A percentile compares a stretch with the other conserved stretches of the same genome.
Conservation (phyloP, 2,797 vertebrate species). For the Pelodytes ibericus region DNA sequence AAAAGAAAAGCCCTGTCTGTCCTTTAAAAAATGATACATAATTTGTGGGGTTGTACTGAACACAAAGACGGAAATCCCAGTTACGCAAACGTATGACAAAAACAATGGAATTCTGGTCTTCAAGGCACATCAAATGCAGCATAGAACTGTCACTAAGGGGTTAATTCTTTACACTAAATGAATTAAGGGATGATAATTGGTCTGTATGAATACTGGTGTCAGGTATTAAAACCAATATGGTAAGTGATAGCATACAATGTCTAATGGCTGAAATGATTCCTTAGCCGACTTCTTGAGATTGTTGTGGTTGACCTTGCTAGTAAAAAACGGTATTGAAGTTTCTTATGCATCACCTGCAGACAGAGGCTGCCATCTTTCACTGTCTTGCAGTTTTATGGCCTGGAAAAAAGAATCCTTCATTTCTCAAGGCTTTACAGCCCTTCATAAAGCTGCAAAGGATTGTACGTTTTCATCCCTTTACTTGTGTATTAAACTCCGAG, state of each 20-base stretch:
- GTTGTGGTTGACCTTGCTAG: conserved; percentile 39
- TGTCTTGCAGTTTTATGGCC: conserved; percentile 57
- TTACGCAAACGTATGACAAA: too few relatives aligned
- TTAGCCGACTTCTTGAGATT: conserved; percentile 18
- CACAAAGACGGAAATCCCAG: too few relatives aligned
- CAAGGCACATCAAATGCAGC: too few relatives aligned
- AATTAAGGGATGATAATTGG: conserved; percentile 23
- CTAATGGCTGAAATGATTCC: conserved; percentile 26
- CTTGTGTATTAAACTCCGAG: conserved; percentile 53
- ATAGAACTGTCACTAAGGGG: too few relatives aligned
- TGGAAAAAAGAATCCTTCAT: conserved; percentile 60
- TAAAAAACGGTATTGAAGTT: conserved; percentile 14
- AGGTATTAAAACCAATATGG: not conserved
- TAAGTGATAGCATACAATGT: conserved; percentile 13
- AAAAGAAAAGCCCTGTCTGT: too few relatives aligned
- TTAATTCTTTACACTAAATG: conserved; percentile 43
- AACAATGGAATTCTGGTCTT: too few relatives aligned
- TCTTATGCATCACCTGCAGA: conserved; percentile 39
- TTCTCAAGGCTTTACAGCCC: conserved; percentile 60
- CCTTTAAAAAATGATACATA: too few relatives aligned
- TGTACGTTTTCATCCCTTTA: conserved; percentile 65
- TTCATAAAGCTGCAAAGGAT: conserved; percentile 59
- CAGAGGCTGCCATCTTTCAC: conserved; percentile 34
- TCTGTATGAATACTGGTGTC: not conserved
- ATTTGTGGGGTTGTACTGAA: too few relatives aligned